Evolutionary conservation across 35 echinoderm and acorn worm genomes (phyloP).

Genomic region (Stichopus chloronotus): DNA sequence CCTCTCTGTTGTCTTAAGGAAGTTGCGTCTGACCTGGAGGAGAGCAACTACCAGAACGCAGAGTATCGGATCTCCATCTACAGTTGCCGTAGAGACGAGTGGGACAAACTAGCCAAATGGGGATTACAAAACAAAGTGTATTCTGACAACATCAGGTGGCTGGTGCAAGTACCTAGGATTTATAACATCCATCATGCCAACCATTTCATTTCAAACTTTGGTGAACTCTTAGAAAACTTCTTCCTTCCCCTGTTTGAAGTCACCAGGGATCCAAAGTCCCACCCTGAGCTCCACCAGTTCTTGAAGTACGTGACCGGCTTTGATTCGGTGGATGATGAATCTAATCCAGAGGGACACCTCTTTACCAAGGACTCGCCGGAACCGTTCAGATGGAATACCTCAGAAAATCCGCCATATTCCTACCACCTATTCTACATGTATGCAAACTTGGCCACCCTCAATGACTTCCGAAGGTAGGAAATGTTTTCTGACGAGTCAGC

Average conservation of each 20-base stretch:
- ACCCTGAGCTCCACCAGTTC: slow-evolving; percentile 96
- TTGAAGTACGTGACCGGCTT: slow-evolving; percentile 92
- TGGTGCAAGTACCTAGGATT: slow-evolving; percentile 90
- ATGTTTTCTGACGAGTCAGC: neutral
- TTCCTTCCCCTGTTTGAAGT: slow-evolving; percentile 97
- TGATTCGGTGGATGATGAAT: slow-evolving; percentile 99
- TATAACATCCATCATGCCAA: slow-evolving; percentile 90
- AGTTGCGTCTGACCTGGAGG: slow-evolving; percentile 86
- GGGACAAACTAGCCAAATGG: slow-evolving; percentile 93
- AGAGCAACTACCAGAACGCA: slow-evolving; percentile 98
- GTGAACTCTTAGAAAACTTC: slow-evolving; percentile 85
- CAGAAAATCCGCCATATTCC: slow-evolving; percentile 89
- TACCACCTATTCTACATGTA: slow-evolving; percentile 99
- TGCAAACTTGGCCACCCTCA: slow-evolving; percentile 88
- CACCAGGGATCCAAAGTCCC: slow-evolving; percentile 84
- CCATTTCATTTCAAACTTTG: slow-evolving; percentile 87
- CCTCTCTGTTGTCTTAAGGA: slow-evolving; percentile 51
- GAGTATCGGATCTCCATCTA: slow-evolving; percentile 97
- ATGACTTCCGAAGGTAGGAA: slow-evolving; percentile 87
- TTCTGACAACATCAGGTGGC: slow-evolving; percentile 96
- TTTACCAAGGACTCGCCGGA: slow-evolving; percentile 84
- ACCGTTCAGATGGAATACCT: slow-evolving; percentile 73
- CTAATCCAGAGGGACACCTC: slow-evolving; percentile 81
- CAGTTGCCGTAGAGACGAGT: slow-evolving; percentile 73
- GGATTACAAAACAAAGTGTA: slow-evolving; percentile 85